Conservation (phyloP, 2,113 vertebrate species). For the Promerops cafer region DNA sequence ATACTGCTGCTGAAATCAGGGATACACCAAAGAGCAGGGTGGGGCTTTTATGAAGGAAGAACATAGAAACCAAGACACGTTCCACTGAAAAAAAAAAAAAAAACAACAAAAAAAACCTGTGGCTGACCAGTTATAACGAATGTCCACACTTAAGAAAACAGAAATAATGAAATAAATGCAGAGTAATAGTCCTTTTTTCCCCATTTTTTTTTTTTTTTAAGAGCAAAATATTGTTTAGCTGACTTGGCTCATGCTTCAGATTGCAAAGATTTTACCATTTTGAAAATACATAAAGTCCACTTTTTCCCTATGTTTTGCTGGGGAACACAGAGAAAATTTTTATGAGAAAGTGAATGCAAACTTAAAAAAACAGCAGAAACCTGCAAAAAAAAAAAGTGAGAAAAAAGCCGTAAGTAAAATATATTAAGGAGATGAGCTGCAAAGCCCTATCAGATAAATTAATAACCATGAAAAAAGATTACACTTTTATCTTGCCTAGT, state of each 20-base stretch:
- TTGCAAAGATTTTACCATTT: not conserved
- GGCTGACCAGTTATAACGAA: not conserved
- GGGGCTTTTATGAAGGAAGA: not conserved
- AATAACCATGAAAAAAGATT: not conserved
- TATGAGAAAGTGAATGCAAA: not conserved
- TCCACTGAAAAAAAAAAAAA: not conserved
- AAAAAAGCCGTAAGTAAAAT: not conserved
- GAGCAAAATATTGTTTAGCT: not conserved
- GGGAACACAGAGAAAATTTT: not conserved
- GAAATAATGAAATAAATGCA: not conserved
- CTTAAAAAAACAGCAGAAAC: not conserved
- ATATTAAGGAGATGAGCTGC: not conserved
- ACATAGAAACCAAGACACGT: not conserved
- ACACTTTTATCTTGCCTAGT: not conserved
- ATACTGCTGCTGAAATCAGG: not conserved
- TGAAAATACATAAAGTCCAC: not conserved
- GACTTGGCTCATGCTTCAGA: not conserved
- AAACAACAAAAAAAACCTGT: not conserved
- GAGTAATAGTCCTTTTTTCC: accelerated
- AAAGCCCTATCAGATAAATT: not conserved
- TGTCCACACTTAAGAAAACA: not conserved
- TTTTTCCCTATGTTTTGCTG: not conserved
- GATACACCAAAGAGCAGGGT: not conserved
- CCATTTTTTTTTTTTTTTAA: not conserved
- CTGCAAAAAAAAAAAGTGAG: not conserved